Conservation (phyloP, 2,797 vertebrate genomes). For the Hemitrygon akajei region DNA sequence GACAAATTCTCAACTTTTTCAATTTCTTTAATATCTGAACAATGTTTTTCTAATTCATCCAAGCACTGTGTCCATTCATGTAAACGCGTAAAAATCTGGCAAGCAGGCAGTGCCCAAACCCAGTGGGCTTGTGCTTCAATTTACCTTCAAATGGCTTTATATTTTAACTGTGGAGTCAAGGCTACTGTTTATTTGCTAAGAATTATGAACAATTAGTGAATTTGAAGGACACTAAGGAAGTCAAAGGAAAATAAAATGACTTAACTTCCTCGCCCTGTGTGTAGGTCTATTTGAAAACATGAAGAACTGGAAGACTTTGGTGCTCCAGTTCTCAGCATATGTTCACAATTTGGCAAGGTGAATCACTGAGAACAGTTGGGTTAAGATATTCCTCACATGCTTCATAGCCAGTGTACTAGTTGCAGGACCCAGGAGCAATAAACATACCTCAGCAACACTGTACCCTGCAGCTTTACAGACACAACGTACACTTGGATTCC, state of each 20-base stretch:
- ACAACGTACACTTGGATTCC: not conserved
- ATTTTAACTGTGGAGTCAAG: not conserved
- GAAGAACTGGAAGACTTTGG: not conserved
- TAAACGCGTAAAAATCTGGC: not conserved
- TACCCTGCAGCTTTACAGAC: not conserved
- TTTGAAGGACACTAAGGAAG: not conserved
- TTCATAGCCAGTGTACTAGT: not conserved
- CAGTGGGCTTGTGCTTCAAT: no score
- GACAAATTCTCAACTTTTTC: not conserved
- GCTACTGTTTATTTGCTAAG: not conserved
- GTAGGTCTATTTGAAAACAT: not conserved
- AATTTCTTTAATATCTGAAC: not conserved
- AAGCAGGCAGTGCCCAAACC: not conserved
- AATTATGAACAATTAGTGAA: not conserved
- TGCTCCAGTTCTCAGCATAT: not conserved
- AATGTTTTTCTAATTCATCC: not conserved
- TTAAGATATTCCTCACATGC: not conserved
- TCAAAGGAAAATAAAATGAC: not conserved
- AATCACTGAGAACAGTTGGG: constrained; percentile 5
- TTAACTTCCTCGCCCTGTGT: not conserved
- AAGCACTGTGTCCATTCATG: not conserved
- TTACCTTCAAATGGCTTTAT: not conserved
- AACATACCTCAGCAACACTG: constrained; percentile 1
- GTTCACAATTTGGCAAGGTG: not conserved
- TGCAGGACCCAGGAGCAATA: not conserved